Percentiles rank a stretch among this genome's conserved stretches.
These are phyloP conservation scores for Prorops nasuta DNA, from an alignment of 1,140 invertebrate genomes.

Conservation along the genomic window DNA sequence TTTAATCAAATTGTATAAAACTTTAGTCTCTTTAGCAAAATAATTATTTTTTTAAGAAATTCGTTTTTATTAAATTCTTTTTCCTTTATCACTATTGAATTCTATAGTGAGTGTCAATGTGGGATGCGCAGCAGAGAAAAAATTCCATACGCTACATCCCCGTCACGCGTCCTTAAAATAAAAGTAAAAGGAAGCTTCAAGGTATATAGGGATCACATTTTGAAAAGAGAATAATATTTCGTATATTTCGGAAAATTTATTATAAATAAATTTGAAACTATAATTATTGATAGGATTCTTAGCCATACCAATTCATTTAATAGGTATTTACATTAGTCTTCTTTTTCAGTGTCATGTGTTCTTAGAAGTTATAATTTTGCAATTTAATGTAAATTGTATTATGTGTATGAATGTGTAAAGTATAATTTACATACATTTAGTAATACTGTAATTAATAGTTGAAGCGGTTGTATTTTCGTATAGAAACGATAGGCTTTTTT, in stretches of 20 bases:
- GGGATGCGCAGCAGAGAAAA: no score
- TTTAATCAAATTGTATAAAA: no score
- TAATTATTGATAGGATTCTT: conserved; percentile 42
- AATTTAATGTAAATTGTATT: conserved; percentile 9
- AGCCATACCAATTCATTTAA: conserved; percentile 37
- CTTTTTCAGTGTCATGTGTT: conserved; percentile 29
- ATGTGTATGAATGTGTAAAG: conserved; percentile 18
- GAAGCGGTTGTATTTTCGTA: conserved; percentile 35
- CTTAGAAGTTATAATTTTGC: conserved; percentile 6
- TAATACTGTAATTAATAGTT: conserved; percentile 56
- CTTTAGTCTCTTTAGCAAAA: no score
- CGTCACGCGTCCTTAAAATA: no score
- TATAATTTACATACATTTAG: conserved; percentile 49
- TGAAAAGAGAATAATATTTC: no score
- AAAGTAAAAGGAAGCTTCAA: no score
- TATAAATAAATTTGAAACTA: conserved; percentile 54
- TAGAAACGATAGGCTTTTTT: conserved; percentile 34
- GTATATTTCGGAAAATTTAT: conserved; percentile 51
- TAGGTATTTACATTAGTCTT: conserved; percentile 53
- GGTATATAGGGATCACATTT: no score
- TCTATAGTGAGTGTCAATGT: no score
- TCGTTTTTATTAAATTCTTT: no score
- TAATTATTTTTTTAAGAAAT: no score
- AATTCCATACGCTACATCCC: no score
- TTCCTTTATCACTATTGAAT: no score